Evolutionary conservation across 2,888 invertebrate species (phyloP).

Genomic region (Leistus spinibarbis): DNA sequence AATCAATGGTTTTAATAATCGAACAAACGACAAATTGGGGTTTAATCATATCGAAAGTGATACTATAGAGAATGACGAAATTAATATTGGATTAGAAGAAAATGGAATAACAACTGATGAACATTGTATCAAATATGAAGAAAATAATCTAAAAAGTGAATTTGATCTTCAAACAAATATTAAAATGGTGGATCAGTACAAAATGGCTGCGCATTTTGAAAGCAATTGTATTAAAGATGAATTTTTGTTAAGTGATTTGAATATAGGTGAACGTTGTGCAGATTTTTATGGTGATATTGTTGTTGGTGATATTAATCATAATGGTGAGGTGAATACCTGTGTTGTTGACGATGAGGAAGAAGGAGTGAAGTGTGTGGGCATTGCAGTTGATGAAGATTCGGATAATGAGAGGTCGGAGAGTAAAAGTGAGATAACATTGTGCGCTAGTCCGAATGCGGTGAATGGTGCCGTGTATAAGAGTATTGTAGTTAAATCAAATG

Average conservation of each 20-base stretch:
- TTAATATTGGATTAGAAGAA: no score
- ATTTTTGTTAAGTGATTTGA: conserved; percentile 1
- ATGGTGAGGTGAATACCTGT: conserved; percentile 8
- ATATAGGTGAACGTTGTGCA: background rate
- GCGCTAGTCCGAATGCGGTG: conserved; percentile 8
- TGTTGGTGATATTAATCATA: conserved; percentile 35
- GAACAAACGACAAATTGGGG: conserved; percentile 1
- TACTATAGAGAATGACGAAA: no score
- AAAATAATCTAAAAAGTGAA: background rate
- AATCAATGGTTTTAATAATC: background rate
- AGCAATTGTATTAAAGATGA: conserved; percentile 2
- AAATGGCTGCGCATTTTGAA: background rate
- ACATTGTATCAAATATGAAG: background rate
- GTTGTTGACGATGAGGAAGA: no score
- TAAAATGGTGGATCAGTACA: background rate
- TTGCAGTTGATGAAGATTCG: conserved; percentile 46
- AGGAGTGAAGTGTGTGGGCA: conserved; percentile 42
- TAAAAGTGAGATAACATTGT: conserved; percentile 50
- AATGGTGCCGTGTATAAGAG: background rate
- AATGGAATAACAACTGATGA: background rate
- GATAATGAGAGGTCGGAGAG: conserved; percentile 49
- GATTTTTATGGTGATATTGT: background rate
- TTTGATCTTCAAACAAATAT: background rate
- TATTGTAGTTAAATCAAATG: conserved; percentile 50
- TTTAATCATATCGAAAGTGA: conserved; percentile 7